Conservation (phyloP, 2,113 vertebrate species). For the Isurus oxyrinchus region DNA sequence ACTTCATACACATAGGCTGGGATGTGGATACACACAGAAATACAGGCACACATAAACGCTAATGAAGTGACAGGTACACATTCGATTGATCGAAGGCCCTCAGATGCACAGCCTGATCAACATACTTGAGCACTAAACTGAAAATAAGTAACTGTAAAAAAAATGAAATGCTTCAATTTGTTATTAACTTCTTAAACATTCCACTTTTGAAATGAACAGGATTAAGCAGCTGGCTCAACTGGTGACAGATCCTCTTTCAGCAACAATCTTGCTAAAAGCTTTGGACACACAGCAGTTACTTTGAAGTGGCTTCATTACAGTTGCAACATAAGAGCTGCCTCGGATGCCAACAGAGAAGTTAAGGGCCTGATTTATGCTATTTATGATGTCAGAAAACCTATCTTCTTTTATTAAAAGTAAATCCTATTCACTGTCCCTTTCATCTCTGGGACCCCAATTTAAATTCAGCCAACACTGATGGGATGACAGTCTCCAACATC, state of each 20-base stretch:
- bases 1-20: background rate
- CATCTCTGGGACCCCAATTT: background rate
- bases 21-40: background rate
- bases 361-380: background rate
- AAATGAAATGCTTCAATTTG: background rate
- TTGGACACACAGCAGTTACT: background rate
- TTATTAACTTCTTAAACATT: slow-evolving; percentile 1
- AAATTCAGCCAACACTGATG: background rate
- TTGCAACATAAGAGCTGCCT: background rate
- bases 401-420: background rate
- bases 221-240: slow-evolving; percentile 25
- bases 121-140: background rate
- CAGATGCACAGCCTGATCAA: background rate
- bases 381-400: background rate
- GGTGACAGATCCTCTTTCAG: slow-evolving; percentile 21
- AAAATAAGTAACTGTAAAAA: background rate
- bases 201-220: slow-evolving; percentile 6
- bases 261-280: background rate
- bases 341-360: background rate
- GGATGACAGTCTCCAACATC: background rate
- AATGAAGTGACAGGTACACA: background rate
- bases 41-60: background rate
- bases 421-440: background rate
- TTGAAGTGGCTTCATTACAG: slow-evolving; percentile 20
- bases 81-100: background rate